A percentile compares a stretch with the other conserved stretches of the same genome.
phyloP scores from a whole-genome alignment of 2,113 vertebrate species.

The Anolis carolinensis region DNA sequence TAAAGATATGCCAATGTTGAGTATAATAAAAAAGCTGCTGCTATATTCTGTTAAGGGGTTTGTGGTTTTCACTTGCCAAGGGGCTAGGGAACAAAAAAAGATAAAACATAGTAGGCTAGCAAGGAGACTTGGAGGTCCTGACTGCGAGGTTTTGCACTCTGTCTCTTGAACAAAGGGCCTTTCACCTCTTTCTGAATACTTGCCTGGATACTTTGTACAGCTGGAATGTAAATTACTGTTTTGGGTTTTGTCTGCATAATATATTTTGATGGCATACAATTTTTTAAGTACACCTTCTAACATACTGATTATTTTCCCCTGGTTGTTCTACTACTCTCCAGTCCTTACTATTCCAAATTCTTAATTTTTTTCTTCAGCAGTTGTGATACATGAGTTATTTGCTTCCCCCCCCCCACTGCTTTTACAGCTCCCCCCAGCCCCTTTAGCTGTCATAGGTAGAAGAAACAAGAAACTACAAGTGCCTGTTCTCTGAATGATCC shows the following conservation, averaged over 20 bases:
- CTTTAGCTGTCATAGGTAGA: constrained; percentile 16
- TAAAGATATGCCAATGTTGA: too few species aligned
- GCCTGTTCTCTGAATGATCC: constrained; percentile 36
- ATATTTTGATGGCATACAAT: constrained; percentile 20
- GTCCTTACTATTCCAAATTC: constrained; percentile 10
- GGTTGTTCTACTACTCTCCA: constrained; percentile 23
- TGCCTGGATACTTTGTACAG: constrained; percentile 14
- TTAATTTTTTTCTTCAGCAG: constrained; percentile 17
- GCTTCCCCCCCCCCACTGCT: constrained; percentile 33
- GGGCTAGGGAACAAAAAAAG: background rate
- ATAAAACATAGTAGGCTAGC: background rate
- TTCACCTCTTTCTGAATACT: constrained; percentile 35
- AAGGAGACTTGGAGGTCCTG: constrained; percentile 27
- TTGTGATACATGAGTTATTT: constrained; percentile 30
- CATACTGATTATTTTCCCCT: background rate
- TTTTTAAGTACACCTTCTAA: constrained; percentile 1
- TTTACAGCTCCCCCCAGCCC: constrained; percentile 24
- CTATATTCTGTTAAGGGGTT: too few species aligned
- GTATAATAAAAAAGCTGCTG: too few species aligned
- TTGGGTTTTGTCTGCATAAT: constrained; percentile 40
- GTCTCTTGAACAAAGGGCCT: constrained; percentile 43
- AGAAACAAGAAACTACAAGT: constrained; percentile 33
- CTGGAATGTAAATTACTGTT: constrained; percentile 50
- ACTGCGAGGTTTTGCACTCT: background rate
- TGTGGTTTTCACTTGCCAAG: too few species aligned